These are phyloP conservation scores for Phymastichus coffea DNA, from an alignment of 1,140 invertebrate species.

Conservation along the genomic window DNA sequence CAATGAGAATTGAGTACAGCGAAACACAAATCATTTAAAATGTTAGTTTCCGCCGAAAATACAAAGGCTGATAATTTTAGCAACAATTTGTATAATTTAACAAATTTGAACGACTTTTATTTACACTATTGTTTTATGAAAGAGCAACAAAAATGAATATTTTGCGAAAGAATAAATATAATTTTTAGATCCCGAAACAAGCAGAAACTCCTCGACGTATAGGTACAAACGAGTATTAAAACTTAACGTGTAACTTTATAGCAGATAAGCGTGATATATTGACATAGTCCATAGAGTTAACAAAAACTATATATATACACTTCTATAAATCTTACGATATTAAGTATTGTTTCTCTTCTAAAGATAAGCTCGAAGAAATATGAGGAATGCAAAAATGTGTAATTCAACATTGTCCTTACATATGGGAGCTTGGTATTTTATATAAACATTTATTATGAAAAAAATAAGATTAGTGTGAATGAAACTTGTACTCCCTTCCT, in stretches of 20 bases:
- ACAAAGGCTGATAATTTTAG: no score
- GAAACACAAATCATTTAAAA: no score
- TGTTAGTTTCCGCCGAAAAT: no score
- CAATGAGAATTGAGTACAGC: no score
- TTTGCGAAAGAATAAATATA: not conserved
- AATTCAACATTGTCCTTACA: not conserved
- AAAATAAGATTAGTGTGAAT: no score
- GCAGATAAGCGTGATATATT: slow-evolving; percentile 26
- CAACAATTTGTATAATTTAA: not conserved
- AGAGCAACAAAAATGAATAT: no score
- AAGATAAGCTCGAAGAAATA: not conserved
- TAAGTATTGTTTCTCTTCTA: slow-evolving; percentile 1
- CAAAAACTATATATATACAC: slow-evolving; percentile 17
- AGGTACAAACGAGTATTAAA: slow-evolving; percentile 29
- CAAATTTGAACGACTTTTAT: no score
- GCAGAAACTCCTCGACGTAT: slow-evolving; percentile 10
- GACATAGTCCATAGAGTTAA: slow-evolving; percentile 21
- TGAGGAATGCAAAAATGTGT: not conserved
- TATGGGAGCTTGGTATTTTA: slow-evolving; percentile 29
- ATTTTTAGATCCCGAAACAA: slow-evolving; percentile 8
- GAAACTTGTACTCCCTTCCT: no score
- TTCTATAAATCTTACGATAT: slow-evolving; percentile 21
- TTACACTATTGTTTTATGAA: no score
- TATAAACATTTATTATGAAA: no score
- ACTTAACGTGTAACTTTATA: slow-evolving; percentile 16